Evolutionary conservation across 2,888 invertebrate species (phyloP), one percentile per base, ranked within the genome.

Genomic region (Lepas anatifera): DNA sequence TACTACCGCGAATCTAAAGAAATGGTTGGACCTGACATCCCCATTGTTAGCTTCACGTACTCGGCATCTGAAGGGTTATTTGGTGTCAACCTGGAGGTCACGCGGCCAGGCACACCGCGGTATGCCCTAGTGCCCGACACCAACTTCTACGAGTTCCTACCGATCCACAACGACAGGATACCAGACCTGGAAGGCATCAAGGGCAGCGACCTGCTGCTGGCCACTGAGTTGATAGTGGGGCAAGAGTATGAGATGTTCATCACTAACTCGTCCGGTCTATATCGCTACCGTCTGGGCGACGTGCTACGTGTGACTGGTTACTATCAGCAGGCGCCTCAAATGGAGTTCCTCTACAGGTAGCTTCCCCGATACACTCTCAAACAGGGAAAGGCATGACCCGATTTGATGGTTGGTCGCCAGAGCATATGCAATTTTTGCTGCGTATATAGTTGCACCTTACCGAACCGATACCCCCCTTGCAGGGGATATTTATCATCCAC

Each of bases 91-190:
- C 58, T 74, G 25, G 70, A 72, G 67, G 70, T 69, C 2, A 37
- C 27, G 8, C 25, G 64, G 18, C 52, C 67, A 1, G n/a, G 70
- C 8, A 10, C 71, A 67, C 74, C 73, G 10, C 78, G 52, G 6
- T 52, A 52, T 32, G n/a, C 52, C 16, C 75, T 79, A 52, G 73
- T 76, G 16, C 78, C 78, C 4, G 71, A 73, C 6, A 75, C 76
- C 35, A 77, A 78, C 76, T 78, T 79, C 74, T 79, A 75, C 73
- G 79, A 79, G 73, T 77, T 79, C 68, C 78, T 79, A 35, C 79
- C 78, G 11, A 73, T 77, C 32, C 16, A n/a, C 13, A 73, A 75
- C 41, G 71, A 52, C 52, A 29, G 32, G 16, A 32, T 52, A 11
- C 52, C 32, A 2, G 52, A 52, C 7, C 52, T 52, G n/a, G 52